A percentile compares a stretch with the other conserved stretches of the same genome.
These are phyloP conservation scores for Brachionus paranguensis DNA, from an alignment of 1,140 invertebrate genomes.

Conservation along the genomic window DNA sequence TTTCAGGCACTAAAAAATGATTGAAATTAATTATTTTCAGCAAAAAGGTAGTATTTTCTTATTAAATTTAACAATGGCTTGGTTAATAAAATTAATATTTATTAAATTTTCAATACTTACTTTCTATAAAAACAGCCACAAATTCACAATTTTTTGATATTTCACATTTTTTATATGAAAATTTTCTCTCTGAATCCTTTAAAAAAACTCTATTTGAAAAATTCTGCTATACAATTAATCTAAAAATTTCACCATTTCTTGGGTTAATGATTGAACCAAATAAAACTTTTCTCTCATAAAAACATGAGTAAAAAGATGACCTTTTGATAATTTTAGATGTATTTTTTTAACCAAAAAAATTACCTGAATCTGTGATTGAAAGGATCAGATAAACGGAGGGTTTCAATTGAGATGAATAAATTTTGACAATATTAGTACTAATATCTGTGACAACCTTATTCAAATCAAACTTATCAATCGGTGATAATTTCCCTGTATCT, in stretches of 20 bases:
- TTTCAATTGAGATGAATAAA: neutral
- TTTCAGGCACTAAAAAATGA: too few relatives aligned
- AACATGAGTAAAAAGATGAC: conserved; percentile 15
- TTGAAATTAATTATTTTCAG: too few relatives aligned
- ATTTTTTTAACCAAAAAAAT: neutral
- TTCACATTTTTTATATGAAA: conserved; percentile 17
- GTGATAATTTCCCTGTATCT: neutral
- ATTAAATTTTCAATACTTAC: neutral
- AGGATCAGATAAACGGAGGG: neutral
- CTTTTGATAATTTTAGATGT: neutral
- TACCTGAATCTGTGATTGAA: neutral
- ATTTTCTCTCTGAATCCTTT: conserved; percentile 19
- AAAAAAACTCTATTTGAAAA: neutral
- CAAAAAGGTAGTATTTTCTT: too few relatives aligned
- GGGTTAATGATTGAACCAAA: neutral
- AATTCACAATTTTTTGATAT: neutral
- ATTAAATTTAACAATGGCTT: too few relatives aligned
- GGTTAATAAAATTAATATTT: neutral
- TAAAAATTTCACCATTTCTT: neutral
- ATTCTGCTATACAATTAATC: neutral
- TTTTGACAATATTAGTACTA: neutral
- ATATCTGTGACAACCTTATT: neutral
- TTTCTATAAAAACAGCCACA: conserved; percentile 1
- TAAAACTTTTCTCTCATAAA: neutral
- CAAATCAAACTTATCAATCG: conserved; percentile 2